Evolutionary conservation across 2,888 invertebrate species (phyloP).

Genomic region (Eilema sororculum): DNA sequence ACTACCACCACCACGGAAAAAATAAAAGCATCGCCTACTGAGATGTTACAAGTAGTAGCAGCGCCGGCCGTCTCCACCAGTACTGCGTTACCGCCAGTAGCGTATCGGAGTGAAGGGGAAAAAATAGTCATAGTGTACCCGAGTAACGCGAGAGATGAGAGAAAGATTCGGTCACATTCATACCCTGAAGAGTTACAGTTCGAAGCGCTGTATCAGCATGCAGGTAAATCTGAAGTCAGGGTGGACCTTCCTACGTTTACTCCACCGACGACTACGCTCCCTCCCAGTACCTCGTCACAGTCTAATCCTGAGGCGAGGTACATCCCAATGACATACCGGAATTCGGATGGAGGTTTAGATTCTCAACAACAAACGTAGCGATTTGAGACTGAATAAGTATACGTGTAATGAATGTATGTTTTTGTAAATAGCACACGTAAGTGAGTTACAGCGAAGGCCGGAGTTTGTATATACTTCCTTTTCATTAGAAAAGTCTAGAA

Average conservation of each 20-base stretch:
- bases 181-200: constrained; percentile 84
- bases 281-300: constrained; percentile 53
- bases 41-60: constrained; percentile 74
- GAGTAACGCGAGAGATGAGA: constrained; percentile 81
- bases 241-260: constrained; percentile 88
- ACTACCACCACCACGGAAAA: constrained; percentile 67
- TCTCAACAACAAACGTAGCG: constrained; percentile 44
- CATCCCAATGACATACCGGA: constrained; percentile 68
- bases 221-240: constrained; percentile 75
- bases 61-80: constrained; percentile 74
- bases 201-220: constrained; percentile 81
- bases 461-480: constrained; percentile 44
- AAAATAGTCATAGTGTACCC: constrained; percentile 85
- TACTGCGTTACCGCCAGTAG: constrained; percentile 80
- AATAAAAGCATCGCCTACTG: constrained; percentile 71
- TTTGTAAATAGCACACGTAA: constrained; percentile 32
- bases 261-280: constrained; percentile 71
- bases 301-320: constrained; percentile 62
- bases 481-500: constrained; percentile 18
- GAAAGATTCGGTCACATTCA: constrained; percentile 82
- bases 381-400: constrained; percentile 25
- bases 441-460: constrained; percentile 19
- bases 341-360: constrained; percentile 50
- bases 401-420: constrained; percentile 1
- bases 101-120: constrained; percentile 76